Evolutionary conservation across 37 sponge, comb jelly and placozoan species (phyloP), one percentile per base, ranked within the genome.

Genomic region (Spongilla lacustris): DNA sequence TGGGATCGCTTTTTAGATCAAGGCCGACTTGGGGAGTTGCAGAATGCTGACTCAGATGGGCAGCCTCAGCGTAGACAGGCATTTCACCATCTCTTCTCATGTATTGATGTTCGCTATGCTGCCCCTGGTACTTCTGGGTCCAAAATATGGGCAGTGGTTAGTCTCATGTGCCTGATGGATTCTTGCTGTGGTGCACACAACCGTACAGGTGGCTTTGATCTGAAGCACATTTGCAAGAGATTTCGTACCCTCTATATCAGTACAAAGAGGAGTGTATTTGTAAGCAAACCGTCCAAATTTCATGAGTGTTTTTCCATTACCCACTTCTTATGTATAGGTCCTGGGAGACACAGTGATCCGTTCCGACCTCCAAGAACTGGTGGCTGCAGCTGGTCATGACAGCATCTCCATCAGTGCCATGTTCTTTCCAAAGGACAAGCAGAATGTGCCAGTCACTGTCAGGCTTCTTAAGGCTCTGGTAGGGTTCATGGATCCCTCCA

Each of bases 361-460:
- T 69, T 69, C 28, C 26, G 71, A 69, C 26, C 26, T 29, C 28
- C 28, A 29, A 69, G 71, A 69, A 29, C 71, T 69, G 71, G 28
- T 28, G 6, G 28, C 41, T 41, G 41, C 41, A 41, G 41, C 41
- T 41, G 41, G 41, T 41, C 41, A 41, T 6, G 41, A 41, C 41
- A 41, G 41, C 41, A 69, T 69, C 26, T 69, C 71, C 28, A 69
- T 69, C 71, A 69, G 6, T 28, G 2, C 28, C 71, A 41, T 41
- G 41, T 69, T 69, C 71, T 29, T 28, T 28, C n/a, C 71, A 69
- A 28, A 69, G 28, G 71, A 69, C 28, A 29, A 25, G 26, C 71
- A 69, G 9, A 69, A 69, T 69, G 71, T 69, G 28, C 71, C 71
- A 69, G 26, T 69, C 6, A 28, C 71, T 69, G 71, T 69, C 28